These are phyloP conservation scores for Neomicropteryx cornuta DNA, from an alignment of 1,140 invertebrate species.

Conservation along the genomic window DNA sequence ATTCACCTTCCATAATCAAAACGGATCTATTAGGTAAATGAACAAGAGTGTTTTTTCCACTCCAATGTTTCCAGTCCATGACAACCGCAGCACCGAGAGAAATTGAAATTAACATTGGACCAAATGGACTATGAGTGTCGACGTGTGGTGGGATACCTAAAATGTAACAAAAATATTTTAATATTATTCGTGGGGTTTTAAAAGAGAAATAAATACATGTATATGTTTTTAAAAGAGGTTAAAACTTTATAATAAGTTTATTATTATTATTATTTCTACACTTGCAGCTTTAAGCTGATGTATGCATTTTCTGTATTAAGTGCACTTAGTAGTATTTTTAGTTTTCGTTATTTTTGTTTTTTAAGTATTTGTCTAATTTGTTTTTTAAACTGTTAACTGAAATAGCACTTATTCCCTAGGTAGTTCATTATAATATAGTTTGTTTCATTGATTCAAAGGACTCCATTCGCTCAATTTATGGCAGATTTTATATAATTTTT, in stretches of 20 bases:
- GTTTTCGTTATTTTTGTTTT: neutral
- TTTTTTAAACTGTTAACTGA: too few species aligned
- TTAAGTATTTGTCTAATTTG: too few species aligned
- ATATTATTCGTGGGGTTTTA: constrained; percentile 3
- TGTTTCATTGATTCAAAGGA: too few species aligned
- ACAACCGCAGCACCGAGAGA: constrained; percentile 77
- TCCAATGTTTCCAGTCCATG: constrained; percentile 71
- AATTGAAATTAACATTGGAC: constrained; percentile 77
- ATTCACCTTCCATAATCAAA: constrained; percentile 73
- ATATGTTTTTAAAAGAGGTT: constrained; percentile 3
- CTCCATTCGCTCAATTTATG: too few species aligned
- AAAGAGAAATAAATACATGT: constrained; percentile 1
- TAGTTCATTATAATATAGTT: too few species aligned
- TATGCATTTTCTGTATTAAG: too few species aligned
- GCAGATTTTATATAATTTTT: too few species aligned
- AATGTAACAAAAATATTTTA: constrained; percentile 17
- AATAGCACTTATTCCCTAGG: too few species aligned
- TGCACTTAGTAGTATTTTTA: neutral
- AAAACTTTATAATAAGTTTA: neutral
- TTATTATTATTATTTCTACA: neutral
- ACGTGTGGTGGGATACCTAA: constrained; percentile 88
- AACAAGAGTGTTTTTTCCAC: constrained; percentile 45
- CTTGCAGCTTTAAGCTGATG: neutral
- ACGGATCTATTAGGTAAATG: constrained; percentile 67
- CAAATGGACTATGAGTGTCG: constrained; percentile 92